Evolutionary conservation across 2,113 vertebrate genomes (phyloP).

Genomic region (Lampris megalopsis): DNA sequence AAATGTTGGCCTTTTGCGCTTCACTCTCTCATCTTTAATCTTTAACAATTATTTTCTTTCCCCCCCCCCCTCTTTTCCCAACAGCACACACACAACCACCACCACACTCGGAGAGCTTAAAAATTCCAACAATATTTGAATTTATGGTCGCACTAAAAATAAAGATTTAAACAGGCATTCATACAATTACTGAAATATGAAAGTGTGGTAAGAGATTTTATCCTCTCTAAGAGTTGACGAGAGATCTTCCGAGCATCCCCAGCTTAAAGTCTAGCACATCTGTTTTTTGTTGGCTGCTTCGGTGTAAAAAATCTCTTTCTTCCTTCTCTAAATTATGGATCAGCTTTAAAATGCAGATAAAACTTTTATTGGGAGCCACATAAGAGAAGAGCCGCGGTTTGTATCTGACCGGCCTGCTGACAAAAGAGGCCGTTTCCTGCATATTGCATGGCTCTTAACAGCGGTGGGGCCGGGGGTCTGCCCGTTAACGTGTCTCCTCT

Average conservation of each 20-base stretch:
- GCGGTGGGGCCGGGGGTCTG: constrained; percentile 67
- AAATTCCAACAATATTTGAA: background rate
- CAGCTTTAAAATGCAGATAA: constrained; percentile 82
- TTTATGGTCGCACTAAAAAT: background rate
- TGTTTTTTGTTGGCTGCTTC: constrained; percentile 70
- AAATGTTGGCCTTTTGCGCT: constrained; percentile 39
- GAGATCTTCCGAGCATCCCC: constrained; percentile 10
- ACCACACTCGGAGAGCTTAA: background rate
- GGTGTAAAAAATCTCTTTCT: constrained; percentile 76
- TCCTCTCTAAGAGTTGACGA: background rate
- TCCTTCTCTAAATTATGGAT: constrained; percentile 82
- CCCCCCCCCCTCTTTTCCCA: background rate
- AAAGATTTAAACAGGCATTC: constrained; percentile 7
- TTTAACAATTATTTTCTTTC: background rate
- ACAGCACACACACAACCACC: background rate
- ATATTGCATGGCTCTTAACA: constrained; percentile 84
- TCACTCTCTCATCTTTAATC: constrained; percentile 33
- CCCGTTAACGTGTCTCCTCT: constrained; percentile 84
- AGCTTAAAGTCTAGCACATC: constrained; percentile 35
- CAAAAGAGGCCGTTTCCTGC: constrained; percentile 81
- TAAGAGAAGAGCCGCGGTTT: constrained; percentile 72
- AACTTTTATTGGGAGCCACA: constrained; percentile 81
- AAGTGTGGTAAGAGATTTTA: background rate
- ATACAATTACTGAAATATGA: background rate
- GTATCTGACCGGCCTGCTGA: constrained; percentile 70